Conservation (phyloP, 2,113 vertebrate genomes). For the Pogona vitticeps region DNA sequence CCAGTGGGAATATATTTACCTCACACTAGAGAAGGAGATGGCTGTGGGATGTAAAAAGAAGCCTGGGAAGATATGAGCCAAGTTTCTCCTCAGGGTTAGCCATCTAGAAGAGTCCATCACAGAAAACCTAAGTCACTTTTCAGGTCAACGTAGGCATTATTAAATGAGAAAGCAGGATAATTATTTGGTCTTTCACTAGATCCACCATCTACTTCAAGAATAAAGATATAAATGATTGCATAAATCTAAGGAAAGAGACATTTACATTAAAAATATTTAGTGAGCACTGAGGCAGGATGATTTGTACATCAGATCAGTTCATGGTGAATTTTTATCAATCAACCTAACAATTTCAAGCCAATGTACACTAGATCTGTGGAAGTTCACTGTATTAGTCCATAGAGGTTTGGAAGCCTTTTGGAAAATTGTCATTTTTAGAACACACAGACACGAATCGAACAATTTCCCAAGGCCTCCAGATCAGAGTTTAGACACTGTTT, state of each 20-base stretch:
- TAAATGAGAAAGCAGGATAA: neutral
- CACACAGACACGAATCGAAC: neutral
- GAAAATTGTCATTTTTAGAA: neutral
- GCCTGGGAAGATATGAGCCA: too few relatives aligned
- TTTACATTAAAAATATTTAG: neutral
- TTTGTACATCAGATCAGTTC: neutral
- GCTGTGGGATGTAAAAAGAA: neutral
- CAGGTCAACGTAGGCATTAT: neutral
- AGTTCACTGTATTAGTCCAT: neutral
- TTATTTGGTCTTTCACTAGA: neutral
- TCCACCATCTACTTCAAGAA: neutral
- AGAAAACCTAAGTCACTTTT: neutral
- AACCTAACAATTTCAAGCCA: neutral
- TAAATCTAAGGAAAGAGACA: neutral
- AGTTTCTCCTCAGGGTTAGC: neutral
- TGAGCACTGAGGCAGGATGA: neutral
- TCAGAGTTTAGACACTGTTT: too few relatives aligned
- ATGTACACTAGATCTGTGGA: neutral
- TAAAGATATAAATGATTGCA: neutral
- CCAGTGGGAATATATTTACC: neutral
- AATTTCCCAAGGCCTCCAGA: neutral
- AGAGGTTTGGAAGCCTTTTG: neutral
- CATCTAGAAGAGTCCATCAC: neutral
- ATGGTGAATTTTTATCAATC: neutral
- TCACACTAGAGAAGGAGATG: neutral